Conservation (phyloP, 2,797 vertebrate species). For the Enteromius viviparus region DNA sequence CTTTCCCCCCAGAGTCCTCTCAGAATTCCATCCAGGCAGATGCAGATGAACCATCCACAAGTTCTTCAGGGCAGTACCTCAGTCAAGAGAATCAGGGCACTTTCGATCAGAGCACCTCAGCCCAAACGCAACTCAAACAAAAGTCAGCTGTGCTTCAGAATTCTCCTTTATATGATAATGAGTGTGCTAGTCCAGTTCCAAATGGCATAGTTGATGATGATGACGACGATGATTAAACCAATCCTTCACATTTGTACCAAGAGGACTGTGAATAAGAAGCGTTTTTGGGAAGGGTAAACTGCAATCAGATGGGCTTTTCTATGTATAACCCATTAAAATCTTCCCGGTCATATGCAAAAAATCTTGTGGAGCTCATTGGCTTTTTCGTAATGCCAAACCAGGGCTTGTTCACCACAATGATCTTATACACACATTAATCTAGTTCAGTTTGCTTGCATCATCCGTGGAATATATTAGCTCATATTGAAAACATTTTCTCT, state of each 20-base stretch:
- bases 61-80: conserved; percentile 39
- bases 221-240: conserved; percentile 42
- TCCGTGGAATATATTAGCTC: not conserved
- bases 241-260: not conserved
- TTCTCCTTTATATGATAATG: conserved; percentile 33
- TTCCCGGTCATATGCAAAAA: conserved; percentile 1
- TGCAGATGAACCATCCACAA: conserved; percentile 49
- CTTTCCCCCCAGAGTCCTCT: conserved; percentile 52
- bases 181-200: conserved; percentile 12
- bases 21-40: conserved; percentile 42
- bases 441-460: not conserved
- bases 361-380: not conserved
- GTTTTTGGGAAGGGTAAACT: not conserved
- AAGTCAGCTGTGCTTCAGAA: conserved; percentile 40
- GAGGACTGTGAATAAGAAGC: not conserved
- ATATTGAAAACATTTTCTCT: not conserved
- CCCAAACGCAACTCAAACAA: conserved; percentile 40
- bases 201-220: conserved; percentile 25
- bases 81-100: conserved; percentile 40
- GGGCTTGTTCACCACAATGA: not conserved
- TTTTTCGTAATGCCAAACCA: not conserved
- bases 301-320: not conserved
- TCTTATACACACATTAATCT: not conserved
- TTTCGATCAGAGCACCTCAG: conserved; percentile 18
- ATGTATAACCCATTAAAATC: not conserved